Evolutionary conservation across 2,888 invertebrate species (phyloP).

Genomic region (Nyleta sp.): DNA sequence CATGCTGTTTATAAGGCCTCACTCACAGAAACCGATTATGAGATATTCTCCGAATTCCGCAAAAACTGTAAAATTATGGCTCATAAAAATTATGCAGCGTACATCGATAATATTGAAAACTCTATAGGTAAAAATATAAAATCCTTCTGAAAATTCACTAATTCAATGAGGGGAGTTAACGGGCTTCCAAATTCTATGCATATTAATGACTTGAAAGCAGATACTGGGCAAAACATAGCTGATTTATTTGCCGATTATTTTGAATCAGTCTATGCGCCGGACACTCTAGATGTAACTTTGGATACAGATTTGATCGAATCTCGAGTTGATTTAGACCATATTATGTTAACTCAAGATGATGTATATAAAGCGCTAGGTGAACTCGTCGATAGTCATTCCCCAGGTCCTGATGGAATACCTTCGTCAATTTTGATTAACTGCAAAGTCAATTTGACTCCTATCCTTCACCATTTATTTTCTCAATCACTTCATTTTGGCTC

Average conservation of each 20-base stretch:
- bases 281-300: too few species aligned
- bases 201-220: not conserved
- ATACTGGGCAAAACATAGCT: not conserved
- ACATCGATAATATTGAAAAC: not conserved
- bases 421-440: not conserved
- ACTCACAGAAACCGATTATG: too few species aligned
- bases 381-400: too few species aligned
- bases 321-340: too few species aligned
- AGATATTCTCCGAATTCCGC: not conserved
- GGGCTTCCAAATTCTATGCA: not conserved
- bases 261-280: not conserved
- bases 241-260: constrained; percentile 11
- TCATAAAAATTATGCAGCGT: constrained; percentile 6
- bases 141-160: constrained; percentile 6
- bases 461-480: too few species aligned
- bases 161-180: not conserved
- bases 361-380: too few species aligned
- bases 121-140: not conserved
- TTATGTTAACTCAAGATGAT: too few species aligned
- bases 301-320: too few species aligned
- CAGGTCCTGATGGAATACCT: not conserved
- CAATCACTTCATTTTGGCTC: not conserved
- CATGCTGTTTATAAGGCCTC: too few species aligned
- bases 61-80: not conserved
- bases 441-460: not conserved